Evolutionary conservation across 1,140 invertebrate genomes (phyloP).

Genomic region (Ditylenchus dipsaci): DNA sequence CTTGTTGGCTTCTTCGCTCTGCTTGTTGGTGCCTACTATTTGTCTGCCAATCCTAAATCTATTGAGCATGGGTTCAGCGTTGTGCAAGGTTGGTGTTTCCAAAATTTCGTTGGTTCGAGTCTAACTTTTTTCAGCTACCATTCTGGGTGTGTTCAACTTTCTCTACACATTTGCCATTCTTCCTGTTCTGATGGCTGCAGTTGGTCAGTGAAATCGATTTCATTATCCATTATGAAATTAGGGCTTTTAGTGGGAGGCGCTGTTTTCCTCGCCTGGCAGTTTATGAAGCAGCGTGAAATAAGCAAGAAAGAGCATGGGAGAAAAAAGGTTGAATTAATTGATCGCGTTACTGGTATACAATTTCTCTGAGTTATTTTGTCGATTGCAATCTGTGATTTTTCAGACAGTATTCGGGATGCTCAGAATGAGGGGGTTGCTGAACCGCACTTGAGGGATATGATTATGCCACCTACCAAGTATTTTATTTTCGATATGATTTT

Average conservation of each 20-base stretch:
- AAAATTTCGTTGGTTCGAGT: not conserved
- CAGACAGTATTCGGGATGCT: conserved; percentile 41
- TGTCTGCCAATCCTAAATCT: conserved; percentile 32
- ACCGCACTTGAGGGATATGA: conserved; percentile 42
- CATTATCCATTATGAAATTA: not conserved
- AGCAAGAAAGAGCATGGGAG: conserved; percentile 18
- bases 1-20: conserved; percentile 25
- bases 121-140: conserved; percentile 29
- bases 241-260: conserved; percentile 34
- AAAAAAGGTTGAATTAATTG: conserved; percentile 31
- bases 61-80: conserved; percentile 2
- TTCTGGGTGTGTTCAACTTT: conserved; percentile 25
- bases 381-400: conserved; percentile 11
- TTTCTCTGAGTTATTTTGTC: not conserved
- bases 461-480: conserved; percentile 43
- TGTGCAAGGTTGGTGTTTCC: conserved; percentile 26
- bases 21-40: conserved; percentile 35
- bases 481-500: not conserved
- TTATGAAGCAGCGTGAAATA: conserved; percentile 13
- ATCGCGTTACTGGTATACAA: conserved; percentile 42
- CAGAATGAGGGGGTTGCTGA: conserved; percentile 40
- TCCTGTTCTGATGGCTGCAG: conserved; percentile 16
- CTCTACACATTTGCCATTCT: conserved; percentile 46
- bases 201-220: conserved; percentile 20
- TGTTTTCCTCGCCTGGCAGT: conserved; percentile 14